Evolutionary conservation across 2,113 vertebrate genomes (phyloP).

Genomic region (Vulpes ferrilata): DNA sequence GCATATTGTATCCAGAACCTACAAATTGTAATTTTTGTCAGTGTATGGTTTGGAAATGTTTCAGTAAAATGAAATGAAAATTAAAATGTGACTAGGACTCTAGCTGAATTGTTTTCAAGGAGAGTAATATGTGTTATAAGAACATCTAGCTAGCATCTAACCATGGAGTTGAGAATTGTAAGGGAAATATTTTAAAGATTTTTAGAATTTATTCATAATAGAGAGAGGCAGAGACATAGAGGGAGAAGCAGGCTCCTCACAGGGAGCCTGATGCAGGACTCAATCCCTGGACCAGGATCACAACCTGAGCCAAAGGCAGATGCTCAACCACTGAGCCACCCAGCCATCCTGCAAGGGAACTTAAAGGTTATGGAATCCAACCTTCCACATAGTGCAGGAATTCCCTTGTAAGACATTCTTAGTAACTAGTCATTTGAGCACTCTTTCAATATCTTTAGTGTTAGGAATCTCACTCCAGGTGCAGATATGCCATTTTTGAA

Average conservation of each 20-base stretch:
- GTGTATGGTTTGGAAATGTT: not conserved
- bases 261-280: too few species aligned
- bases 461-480: constrained; percentile 32
- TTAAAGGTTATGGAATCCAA: constrained; percentile 64
- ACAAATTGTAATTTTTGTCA: constrained; percentile 32
- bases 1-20: constrained; percentile 29
- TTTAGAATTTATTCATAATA: too few species aligned
- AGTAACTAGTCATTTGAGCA: constrained; percentile 24
- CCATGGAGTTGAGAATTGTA: constrained; percentile 46
- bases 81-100: constrained; percentile 38
- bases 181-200: not conserved
- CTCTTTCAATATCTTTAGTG: constrained; percentile 49
- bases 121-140: constrained; percentile 49
- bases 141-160: constrained; percentile 46
- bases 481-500: constrained; percentile 33
- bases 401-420: constrained; percentile 62
- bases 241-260: too few species aligned
- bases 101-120: constrained; percentile 31
- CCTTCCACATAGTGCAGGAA: constrained; percentile 39
- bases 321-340: too few species aligned
- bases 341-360: not conserved
- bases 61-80: constrained; percentile 36
- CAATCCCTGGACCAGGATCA: too few species aligned
- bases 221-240: too few species aligned
- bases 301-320: too few species aligned